Percentiles rank a stretch among this genome's conserved stretches.
These are phyloP conservation scores for Drosophila ustulata DNA, from an alignment of 2,888 invertebrate species.

Conservation along the genomic window DNA sequence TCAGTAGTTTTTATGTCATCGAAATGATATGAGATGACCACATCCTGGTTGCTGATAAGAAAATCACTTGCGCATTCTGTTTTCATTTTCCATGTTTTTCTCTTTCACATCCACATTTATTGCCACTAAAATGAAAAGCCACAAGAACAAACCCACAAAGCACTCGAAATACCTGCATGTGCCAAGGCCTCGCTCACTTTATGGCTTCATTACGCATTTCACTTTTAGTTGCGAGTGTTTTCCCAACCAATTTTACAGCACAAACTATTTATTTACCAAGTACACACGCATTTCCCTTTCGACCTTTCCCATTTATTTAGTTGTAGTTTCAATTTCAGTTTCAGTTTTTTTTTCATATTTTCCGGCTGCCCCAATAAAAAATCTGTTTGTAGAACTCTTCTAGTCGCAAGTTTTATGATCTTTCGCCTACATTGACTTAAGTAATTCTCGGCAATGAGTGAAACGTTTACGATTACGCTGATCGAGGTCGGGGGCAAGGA, in stretches of 20 bases:
- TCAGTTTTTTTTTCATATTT: constrained; percentile 61
- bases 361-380: constrained; percentile 71
- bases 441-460: constrained; percentile 70
- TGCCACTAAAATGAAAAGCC: constrained; percentile 53
- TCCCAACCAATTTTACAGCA: constrained; percentile 28
- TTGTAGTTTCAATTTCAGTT: constrained; percentile 33
- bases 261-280: constrained; percentile 30
- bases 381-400: constrained; percentile 53
- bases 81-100: constrained; percentile 12
- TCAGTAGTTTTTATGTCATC: neutral
- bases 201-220: constrained; percentile 77
- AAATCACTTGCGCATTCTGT: constrained; percentile 43
- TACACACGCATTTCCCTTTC: constrained; percentile 56
- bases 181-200: constrained; percentile 48
- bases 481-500: constrained; percentile 52
- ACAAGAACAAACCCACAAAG: constrained; percentile 61
- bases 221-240: constrained; percentile 55
- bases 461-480: constrained; percentile 60
- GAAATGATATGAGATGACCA: neutral
- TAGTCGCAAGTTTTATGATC: constrained; percentile 61
- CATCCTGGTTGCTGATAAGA: constrained; percentile 28
- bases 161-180: constrained; percentile 59
- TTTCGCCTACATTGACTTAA: constrained; percentile 74
- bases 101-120: constrained; percentile 47
- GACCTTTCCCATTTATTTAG: constrained; percentile 33